Evolutionary conservation across 2,797 vertebrate genomes (phyloP).

Genomic region (Microctenopoma lineatum): DNA sequence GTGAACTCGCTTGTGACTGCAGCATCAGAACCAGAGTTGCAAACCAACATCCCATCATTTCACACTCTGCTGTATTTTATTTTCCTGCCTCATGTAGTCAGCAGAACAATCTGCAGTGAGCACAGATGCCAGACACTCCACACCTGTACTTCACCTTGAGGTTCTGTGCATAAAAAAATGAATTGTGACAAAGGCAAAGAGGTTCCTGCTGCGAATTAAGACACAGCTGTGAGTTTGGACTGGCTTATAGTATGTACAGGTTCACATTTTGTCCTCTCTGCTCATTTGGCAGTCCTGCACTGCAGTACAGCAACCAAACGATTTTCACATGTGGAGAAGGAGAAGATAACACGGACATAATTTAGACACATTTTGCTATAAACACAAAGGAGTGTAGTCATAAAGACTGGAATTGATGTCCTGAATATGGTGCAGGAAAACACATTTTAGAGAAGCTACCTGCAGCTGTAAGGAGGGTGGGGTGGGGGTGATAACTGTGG

Average conservation of each 20-base stretch:
- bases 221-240: not conserved
- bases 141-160: not conserved
- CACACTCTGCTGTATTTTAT: too few relatives aligned
- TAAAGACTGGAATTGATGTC: conserved; percentile 50
- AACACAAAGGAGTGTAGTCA: conserved; percentile 22
- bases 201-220: not conserved
- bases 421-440: conserved; percentile 38
- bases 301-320: not conserved
- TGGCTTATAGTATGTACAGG: not conserved
- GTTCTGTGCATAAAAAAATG: not conserved
- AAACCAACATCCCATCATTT: too few relatives aligned
- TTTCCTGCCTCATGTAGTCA: rapidly evolving
- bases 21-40: too few relatives aligned
- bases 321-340: conserved; percentile 19
- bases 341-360: conserved; percentile 24
- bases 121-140: not conserved
- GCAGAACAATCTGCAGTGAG: not conserved
- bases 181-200: not conserved
- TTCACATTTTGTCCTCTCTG: conserved; percentile 4
- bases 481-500: not conserved
- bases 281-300: conserved; percentile 7
- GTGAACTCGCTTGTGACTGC: too few relatives aligned
- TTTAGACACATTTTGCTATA: conserved; percentile 32
- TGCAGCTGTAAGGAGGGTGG: not conserved
- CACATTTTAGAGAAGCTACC: conserved; percentile 18